A percentile compares a stretch with the other conserved stretches of the same genome.
phyloP scores from a whole-genome alignment of 1,140 invertebrate genomes.

The Pemphigus obesinymphae region DNA sequence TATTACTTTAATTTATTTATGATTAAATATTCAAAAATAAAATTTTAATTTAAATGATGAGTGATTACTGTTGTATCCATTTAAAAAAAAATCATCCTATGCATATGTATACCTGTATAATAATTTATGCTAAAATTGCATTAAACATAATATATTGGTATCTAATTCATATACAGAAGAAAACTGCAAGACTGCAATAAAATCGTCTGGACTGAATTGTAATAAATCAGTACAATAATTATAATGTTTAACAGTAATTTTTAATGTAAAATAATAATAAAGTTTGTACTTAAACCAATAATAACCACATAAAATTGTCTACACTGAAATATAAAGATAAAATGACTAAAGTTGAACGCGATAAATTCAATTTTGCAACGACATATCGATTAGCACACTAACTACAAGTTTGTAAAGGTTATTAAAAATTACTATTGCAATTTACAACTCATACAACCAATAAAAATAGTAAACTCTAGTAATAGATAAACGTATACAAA shows the following conservation, averaged over 20 bases:
- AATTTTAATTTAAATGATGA: no score
- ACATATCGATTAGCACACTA: not conserved
- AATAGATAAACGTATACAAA: not conserved
- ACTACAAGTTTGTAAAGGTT: not conserved
- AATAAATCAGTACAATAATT: not conserved
- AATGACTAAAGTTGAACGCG: not conserved
- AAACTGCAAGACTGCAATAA: not conserved
- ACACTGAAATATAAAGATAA: not conserved
- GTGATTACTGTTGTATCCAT: no score
- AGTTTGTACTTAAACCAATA: not conserved
- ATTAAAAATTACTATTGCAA: not conserved
- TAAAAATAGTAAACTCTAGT: not conserved
- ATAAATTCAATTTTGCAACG: not conserved
- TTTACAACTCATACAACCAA: not conserved
- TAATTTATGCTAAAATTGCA: no score
- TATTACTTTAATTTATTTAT: no score
- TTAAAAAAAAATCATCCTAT: no score
- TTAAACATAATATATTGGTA: no score
- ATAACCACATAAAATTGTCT: not conserved
- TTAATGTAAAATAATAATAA: not conserved
- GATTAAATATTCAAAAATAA: no score
- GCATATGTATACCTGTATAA: no score
- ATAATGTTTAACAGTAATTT: not conserved
- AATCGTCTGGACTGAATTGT: not conserved
- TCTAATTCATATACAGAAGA: not conserved